Percentiles rank a stretch among this genome's conserved stretches.
phyloP scores from a whole-genome alignment of 2,797 vertebrate genomes.

The Poeciliopsis turneri region DNA sequence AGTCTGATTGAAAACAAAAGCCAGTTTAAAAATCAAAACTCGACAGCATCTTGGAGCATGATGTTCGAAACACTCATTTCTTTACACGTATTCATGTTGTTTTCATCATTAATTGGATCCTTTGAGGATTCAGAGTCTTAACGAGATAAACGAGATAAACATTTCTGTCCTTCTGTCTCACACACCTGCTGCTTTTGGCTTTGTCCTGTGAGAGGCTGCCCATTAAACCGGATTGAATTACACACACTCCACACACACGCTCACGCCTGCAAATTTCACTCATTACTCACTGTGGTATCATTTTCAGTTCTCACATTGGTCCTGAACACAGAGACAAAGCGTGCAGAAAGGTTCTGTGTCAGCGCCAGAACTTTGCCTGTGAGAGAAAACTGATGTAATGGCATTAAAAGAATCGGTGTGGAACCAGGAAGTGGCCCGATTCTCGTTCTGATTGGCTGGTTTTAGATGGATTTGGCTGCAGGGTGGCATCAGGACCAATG shows the following conservation, averaged over 20 bases:
- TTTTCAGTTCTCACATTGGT: constrained; percentile 42
- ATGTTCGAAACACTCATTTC: not conserved
- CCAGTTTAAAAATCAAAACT: not conserved
- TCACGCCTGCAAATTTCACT: constrained; percentile 39
- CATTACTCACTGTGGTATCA: constrained; percentile 53
- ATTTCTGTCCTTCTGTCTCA: constrained; percentile 41
- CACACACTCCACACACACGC: constrained; percentile 37
- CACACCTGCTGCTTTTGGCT: constrained; percentile 69
- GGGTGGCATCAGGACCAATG: not conserved
- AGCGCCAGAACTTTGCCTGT: constrained; percentile 1
- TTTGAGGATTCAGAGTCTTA: constrained; percentile 39
- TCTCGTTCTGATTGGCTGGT: not conserved
- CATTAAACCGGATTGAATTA: constrained; percentile 66
- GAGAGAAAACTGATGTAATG: not conserved
- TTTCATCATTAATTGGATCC: constrained; percentile 64
- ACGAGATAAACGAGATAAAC: constrained; percentile 39
- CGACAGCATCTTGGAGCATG: too few species aligned
- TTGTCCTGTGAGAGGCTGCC: constrained; percentile 55
- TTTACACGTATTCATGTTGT: constrained; percentile 6
- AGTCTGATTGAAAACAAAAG: not conserved
- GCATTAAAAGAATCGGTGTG: not conserved
- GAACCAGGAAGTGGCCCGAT: not conserved
- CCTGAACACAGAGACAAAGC: not conserved
- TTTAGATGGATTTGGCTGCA: constrained; percentile 10
- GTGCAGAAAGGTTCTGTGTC: not conserved